Percentiles rank a stretch among this genome's conserved stretches.
phyloP scores from a whole-genome alignment of 2,888 invertebrate species.

The Agrotis segetum region DNA sequence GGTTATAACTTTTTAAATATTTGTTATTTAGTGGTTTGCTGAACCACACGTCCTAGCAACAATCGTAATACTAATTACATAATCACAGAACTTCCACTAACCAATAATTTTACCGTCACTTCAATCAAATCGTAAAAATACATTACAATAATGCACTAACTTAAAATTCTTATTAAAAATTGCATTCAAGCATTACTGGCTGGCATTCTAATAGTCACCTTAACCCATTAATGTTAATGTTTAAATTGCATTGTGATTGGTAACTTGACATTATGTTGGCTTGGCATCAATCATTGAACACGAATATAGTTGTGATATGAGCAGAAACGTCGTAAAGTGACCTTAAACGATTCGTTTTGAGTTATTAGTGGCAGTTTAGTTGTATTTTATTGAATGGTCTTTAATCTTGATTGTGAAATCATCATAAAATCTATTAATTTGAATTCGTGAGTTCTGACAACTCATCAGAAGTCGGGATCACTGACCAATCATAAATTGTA shows the following conservation, averaged over 20 bases:
- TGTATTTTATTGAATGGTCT: conserved; percentile 4
- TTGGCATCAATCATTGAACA: conserved; percentile 46
- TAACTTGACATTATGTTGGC: conserved; percentile 59
- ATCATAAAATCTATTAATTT: neutral
- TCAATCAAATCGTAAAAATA: conserved; percentile 32
- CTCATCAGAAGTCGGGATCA: too few species aligned
- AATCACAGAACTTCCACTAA: neutral
- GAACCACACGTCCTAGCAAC: neutral
- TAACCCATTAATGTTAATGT: conserved; percentile 58
- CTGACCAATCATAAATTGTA: too few species aligned
- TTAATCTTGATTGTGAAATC: conserved; percentile 10
- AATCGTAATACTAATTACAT: neutral
- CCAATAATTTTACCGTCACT: conserved; percentile 9
- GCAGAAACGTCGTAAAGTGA: conserved; percentile 29
- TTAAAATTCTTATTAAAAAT: conserved; percentile 42
- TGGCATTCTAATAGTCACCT: conserved; percentile 61
- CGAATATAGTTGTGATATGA: conserved; percentile 26
- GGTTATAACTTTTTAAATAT: too few species aligned
- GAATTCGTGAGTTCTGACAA: too few species aligned
- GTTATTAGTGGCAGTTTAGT: conserved; percentile 34
- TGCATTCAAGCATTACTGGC: conserved; percentile 37
- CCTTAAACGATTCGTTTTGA: conserved; percentile 54
- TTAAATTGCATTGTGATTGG: conserved; percentile 62
- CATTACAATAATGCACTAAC: conserved; percentile 13
- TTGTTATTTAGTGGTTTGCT: too few species aligned